These are phyloP conservation scores for Passer domesticus DNA, from an alignment of 2,113 vertebrate species.

Conservation along the genomic window DNA sequence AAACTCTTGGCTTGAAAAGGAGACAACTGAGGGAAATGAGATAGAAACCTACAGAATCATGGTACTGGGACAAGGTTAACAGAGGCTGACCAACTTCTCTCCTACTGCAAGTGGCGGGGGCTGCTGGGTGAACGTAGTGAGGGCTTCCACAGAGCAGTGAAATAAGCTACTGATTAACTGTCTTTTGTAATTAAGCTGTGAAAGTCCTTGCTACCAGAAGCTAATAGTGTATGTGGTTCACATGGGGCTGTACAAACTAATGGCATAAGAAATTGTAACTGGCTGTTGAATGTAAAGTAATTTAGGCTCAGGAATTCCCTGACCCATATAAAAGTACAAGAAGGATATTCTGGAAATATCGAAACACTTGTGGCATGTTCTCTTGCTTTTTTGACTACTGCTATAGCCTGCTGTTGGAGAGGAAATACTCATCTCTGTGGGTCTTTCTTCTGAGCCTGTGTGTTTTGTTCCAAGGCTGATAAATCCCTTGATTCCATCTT, in stretches of 20 bases:
- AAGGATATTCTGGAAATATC: neutral
- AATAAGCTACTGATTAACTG: neutral
- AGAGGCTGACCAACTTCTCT: neutral
- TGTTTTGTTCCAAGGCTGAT: neutral
- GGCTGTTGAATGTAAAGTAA: neutral
- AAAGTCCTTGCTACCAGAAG: neutral
- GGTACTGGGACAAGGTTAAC: neutral
- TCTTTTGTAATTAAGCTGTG: neutral
- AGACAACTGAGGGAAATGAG: neutral
- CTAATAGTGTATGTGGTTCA: neutral
- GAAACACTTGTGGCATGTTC: accelerated
- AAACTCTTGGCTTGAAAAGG: neutral
- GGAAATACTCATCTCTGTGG: accelerated
- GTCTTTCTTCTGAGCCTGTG: neutral
- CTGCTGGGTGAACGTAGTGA: neutral
- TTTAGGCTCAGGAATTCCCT: neutral
- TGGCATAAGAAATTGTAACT: neutral
- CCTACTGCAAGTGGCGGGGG: neutral
- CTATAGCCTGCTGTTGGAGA: neutral
- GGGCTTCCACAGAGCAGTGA: neutral
- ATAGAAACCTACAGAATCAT: neutral
- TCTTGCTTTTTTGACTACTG: neutral
- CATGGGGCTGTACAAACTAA: neutral
- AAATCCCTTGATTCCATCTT: neutral
- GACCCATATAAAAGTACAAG: neutral